Evolutionary conservation across 2,888 invertebrate genomes (phyloP).

Genomic region (Schizaphis graminum): DNA sequence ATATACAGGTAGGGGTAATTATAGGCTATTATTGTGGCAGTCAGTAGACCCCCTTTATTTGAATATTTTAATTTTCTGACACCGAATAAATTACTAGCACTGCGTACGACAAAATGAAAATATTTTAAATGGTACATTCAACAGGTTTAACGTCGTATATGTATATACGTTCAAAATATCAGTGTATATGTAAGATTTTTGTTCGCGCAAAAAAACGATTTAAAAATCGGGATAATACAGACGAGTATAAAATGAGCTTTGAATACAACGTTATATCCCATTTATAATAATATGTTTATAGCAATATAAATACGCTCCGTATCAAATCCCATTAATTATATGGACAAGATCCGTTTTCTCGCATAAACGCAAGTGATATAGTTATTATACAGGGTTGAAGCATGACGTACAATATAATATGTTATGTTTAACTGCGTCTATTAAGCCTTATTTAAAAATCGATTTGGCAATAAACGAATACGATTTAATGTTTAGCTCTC

Average conservation of each 20-base stretch:
- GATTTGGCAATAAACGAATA: neutral
- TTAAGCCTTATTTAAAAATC: neutral
- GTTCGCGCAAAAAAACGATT: neutral
- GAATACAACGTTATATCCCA: neutral
- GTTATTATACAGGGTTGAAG: neutral
- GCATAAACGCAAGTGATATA: neutral
- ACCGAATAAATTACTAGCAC: constrained; percentile 38
- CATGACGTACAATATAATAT: neutral
- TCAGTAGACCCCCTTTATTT: neutral
- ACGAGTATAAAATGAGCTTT: neutral
- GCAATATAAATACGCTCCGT: neutral
- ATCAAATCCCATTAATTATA: constrained; percentile 31
- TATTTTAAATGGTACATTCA: constrained; percentile 40
- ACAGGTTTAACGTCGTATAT: constrained; percentile 30
- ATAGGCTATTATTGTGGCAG: neutral
- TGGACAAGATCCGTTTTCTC: neutral
- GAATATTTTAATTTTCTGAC: constrained; percentile 45
- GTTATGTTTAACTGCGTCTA: neutral
- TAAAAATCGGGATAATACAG: neutral
- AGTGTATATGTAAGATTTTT: neutral
- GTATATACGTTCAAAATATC: neutral
- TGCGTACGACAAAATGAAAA: neutral
- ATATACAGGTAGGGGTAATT: neutral
- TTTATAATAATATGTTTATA: neutral
- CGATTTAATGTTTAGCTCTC: neutral